Evolutionary conservation across 1,140 invertebrate species (phyloP), one percentile per base, ranked within the genome.

Genomic region (Sesamia nonagrioides): DNA sequence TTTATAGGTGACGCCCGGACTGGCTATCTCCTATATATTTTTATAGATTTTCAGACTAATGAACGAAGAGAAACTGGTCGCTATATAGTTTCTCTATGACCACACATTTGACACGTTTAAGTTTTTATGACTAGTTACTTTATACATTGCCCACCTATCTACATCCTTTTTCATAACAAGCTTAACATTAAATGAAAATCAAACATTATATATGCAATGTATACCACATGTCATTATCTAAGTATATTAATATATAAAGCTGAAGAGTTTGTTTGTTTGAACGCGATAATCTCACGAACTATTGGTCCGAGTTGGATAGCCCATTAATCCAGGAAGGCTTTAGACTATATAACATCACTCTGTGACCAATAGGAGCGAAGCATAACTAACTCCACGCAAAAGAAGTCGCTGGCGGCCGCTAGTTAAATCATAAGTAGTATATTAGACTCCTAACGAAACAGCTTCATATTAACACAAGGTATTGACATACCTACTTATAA

Each of bases 71-170:
- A 87, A 89, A 91, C 87, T 89, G 88, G 86, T 83, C 79, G 86
- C 78, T 88, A 83, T 83, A 79, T 89, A 85, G 88, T 85, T 81
- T 79, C 86, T 83, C 61, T 40, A 82, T 76, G 78, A 84, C 74
- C 82, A 78, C 84, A 86, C 84, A 87, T 89, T 88, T 88, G 63
- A 78, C 84, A 86, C 84, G 86, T 89, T 88, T 88, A 72, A 86
- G 82, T 79, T 88, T 88, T 89, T 90, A 90, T 80, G 86, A 88
- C 84, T 84, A 84, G 81, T 88, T 90, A 87, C 88, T 89, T 88
- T 90, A 90, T 91, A 84, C 77, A 78, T 81, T 85, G 86, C 89
- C 86, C 84, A 13, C 13, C 42, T 11, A 90, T 85, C 17, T 74
- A 80, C 9, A 77, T 77, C 80, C 78, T 84, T 80, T 82, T 68